Base-by-base conservation (phyloP, 2,888 invertebrate species). In the Drosophila rubida region DNA sequence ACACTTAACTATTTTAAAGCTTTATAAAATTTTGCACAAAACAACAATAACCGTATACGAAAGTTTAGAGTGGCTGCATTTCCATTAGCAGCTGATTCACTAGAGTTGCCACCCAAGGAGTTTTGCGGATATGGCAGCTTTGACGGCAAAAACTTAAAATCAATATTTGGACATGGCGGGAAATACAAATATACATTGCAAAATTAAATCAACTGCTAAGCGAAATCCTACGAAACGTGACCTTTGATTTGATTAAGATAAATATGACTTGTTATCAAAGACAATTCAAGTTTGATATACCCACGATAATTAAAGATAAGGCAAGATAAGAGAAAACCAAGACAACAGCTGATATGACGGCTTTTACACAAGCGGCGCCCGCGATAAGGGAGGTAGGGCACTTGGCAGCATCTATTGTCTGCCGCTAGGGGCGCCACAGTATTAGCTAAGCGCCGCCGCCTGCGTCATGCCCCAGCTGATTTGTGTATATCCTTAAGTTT, bases 381-480 rank as follows among this genome's bases (percentile, higher is more conserved):
- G 2, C 19, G 3, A 23, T 37, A 14, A 23, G 23, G 25, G 7
- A 27, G 5, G 27, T 1, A 1, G 30, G 11, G 30, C 30, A 25
- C 11, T 59, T 5, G 11, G 23, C 32, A 5, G 25, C 4, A 6
- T 1, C 23, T 35, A 4, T 2, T 11, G 22, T 9, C 13, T 16
- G 35, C 37, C 60, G 60, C 53, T 22, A 53, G 53, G 1, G 53
- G 53, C 60, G 53, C 60, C 7, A 51, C n/a, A 23, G 32, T 50
- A 14, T 2, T 22, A 25, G 14, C 22, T 54, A 37, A 37, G 23
- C 67, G 23, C 25, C 25, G 25, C 25, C 25, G 25, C 25, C 25
- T 51, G 61, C 45, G 66, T 66, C 57, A 59, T 23, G 35, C 23
- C 53, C 25, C 76, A 77, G 76, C 76, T 77, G 76, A 32, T 67